Evolutionary conservation across 2,888 invertebrate species (phyloP).

Genomic region (Fissipunctia ypsillon): DNA sequence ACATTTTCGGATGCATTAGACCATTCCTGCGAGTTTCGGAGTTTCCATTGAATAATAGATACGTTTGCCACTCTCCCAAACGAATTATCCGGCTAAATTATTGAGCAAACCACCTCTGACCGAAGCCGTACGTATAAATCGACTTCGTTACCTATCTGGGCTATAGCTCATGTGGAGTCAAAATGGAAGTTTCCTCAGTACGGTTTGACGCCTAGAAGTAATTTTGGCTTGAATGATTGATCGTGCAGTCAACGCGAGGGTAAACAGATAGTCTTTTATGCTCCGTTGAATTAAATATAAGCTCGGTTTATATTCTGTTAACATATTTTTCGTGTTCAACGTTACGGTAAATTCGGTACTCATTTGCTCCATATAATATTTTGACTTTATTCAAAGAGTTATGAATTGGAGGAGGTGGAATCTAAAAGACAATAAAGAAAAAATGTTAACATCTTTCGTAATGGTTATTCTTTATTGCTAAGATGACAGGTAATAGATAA

Average conservation of each 20-base stretch:
- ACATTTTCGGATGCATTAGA: constrained; percentile 79
- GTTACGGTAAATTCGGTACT: constrained; percentile 43
- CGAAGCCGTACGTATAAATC: constrained; percentile 78
- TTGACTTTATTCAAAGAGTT: constrained; percentile 18
- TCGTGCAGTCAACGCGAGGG: constrained; percentile 56
- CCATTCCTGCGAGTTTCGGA: constrained; percentile 76
- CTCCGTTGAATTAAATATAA: constrained; percentile 56
- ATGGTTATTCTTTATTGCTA: neutral
- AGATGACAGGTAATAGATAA: no score
- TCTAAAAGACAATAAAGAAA: constrained; percentile 4
- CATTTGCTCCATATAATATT: constrained; percentile 42
- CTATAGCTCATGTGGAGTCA: constrained; percentile 49
- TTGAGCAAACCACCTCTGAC: constrained; percentile 81
- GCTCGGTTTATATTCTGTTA: constrained; percentile 47
- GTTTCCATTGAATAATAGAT: constrained; percentile 85
- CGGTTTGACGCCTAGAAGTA: constrained; percentile 67
- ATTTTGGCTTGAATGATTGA: constrained; percentile 71
- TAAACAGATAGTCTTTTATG: constrained; percentile 62
- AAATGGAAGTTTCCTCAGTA: constrained; percentile 64
- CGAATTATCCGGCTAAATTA: constrained; percentile 87
- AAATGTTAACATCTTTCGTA: neutral
- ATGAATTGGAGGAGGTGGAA: neutral
- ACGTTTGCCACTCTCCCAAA: constrained; percentile 71
- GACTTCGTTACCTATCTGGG: constrained; percentile 70
- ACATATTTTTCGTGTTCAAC: constrained; percentile 54